A percentile compares a stretch with the other conserved stretches of the same genome.
Conservation (phyloP, 2,888 invertebrate genomes). For the Dysmachus trigonus region DNA sequence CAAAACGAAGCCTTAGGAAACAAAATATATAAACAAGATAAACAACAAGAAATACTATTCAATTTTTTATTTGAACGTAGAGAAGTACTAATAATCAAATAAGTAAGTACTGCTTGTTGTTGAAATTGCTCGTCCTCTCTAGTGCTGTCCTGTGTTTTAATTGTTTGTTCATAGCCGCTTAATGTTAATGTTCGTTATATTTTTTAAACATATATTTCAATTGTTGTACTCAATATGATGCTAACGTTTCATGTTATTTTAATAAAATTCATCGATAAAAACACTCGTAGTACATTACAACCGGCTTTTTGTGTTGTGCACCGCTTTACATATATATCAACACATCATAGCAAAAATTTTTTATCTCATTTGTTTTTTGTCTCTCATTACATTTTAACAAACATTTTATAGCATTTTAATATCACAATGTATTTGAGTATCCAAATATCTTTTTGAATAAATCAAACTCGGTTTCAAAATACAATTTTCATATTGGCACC, state of each 20-base stretch:
- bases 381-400: not conserved
- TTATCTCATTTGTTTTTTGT: not conserved
- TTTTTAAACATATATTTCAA: not conserved
- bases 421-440: not conserved
- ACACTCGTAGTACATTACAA: not conserved
- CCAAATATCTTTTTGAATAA: not conserved
- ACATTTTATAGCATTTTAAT: not conserved
- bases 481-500: not conserved
- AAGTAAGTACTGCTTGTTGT: constrained; percentile 26
- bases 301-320: not conserved
- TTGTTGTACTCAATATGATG: not conserved
- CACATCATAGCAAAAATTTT: not conserved
- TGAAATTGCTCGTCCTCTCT: not conserved
- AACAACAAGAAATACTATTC: constrained; percentile 11
- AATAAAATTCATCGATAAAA: not conserved
- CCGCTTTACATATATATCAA: not conserved
- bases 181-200: not conserved
- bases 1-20: constrained; percentile 11
- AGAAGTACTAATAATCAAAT: constrained; percentile 9
- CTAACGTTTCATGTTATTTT: not conserved
- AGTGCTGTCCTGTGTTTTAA: constrained; percentile 8
- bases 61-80: not conserved
- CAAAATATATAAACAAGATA: not conserved
- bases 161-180: constrained; percentile 8
- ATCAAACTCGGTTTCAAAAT: not conserved